phyloP scores from a whole-genome alignment of 2,113 vertebrate genomes.

The Tonatia bakeri region DNA sequence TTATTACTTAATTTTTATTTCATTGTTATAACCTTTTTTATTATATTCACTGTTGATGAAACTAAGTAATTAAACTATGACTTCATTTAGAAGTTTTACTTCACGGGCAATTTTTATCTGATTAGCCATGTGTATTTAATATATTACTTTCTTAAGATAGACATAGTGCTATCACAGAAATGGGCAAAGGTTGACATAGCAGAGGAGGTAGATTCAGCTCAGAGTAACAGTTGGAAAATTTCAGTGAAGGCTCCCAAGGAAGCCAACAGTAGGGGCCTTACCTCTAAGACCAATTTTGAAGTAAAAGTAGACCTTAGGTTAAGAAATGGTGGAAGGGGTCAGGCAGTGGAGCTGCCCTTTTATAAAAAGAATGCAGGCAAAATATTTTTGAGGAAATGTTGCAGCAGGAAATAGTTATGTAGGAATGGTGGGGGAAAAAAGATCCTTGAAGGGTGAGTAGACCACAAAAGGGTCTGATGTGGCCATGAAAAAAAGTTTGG shows the following conservation, averaged over 20 bases:
- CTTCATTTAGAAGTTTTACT: background rate
- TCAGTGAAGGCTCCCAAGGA: background rate
- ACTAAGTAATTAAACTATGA: background rate
- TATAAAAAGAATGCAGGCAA: accelerated
- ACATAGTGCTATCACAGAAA: accelerated
- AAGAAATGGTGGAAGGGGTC: background rate
- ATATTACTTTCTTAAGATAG: background rate
- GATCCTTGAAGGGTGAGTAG: background rate
- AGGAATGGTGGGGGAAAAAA: background rate
- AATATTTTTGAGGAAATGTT: background rate
- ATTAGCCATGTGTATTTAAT: background rate
- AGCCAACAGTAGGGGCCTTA: background rate
- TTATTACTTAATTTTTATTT: background rate
- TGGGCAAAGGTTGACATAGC: background rate
- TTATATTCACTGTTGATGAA: background rate
- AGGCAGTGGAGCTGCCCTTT: background rate
- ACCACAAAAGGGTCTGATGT: background rate
- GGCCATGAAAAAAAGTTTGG: background rate
- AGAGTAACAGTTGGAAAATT: background rate
- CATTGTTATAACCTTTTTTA: background rate
- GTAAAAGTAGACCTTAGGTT: background rate
- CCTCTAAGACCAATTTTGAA: background rate
- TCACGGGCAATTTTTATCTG: background rate
- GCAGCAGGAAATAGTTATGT: background rate
- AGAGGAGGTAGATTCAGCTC: background rate